Percentiles rank a stretch among this genome's conserved stretches.
Conservation (phyloP, 2,888 invertebrate species). For the Strigamia maritima region DNA sequence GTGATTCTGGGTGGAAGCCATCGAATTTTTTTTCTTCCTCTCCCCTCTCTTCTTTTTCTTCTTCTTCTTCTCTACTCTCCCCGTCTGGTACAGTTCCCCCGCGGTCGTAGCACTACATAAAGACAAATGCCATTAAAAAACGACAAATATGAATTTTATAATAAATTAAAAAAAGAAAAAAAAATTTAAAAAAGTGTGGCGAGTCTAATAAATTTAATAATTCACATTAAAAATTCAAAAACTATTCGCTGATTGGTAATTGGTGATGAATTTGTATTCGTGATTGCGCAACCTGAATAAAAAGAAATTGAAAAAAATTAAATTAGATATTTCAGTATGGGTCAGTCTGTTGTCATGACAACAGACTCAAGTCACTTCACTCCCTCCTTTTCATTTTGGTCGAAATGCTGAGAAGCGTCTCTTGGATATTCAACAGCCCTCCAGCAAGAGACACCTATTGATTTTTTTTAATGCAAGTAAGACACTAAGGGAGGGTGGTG, state of each 20-base stretch:
- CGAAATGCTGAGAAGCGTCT: conserved; percentile 29
- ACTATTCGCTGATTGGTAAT: too few species aligned
- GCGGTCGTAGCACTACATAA: conserved; percentile 21
- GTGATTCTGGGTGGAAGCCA: conserved; percentile 29
- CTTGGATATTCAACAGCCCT: conserved; percentile 27
- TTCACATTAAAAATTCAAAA: background rate
- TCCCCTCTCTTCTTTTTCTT: background rate
- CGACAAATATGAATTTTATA: conserved; percentile 21
- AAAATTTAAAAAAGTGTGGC: background rate
- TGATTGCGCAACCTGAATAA: background rate
- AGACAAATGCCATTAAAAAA: conserved; percentile 22
- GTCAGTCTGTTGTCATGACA: conserved; percentile 20
- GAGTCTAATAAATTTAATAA: background rate
- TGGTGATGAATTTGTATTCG: too few species aligned
- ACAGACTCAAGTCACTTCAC: conserved; percentile 19
- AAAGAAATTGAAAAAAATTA: background rate
- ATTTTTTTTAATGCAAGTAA: conserved; percentile 29
- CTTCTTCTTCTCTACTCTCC: conserved; percentile 8
- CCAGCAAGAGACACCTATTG: conserved; percentile 27
- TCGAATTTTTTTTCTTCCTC: conserved; percentile 9
- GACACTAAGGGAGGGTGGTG: background rate
- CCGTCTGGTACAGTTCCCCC: conserved; percentile 24
- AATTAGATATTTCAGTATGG: background rate
- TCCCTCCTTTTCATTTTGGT: conserved; percentile 26
- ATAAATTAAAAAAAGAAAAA: background rate